Evolutionary conservation across 2,888 invertebrate genomes (phyloP).

Genomic region (Marasmarcha lunaedactyla): DNA sequence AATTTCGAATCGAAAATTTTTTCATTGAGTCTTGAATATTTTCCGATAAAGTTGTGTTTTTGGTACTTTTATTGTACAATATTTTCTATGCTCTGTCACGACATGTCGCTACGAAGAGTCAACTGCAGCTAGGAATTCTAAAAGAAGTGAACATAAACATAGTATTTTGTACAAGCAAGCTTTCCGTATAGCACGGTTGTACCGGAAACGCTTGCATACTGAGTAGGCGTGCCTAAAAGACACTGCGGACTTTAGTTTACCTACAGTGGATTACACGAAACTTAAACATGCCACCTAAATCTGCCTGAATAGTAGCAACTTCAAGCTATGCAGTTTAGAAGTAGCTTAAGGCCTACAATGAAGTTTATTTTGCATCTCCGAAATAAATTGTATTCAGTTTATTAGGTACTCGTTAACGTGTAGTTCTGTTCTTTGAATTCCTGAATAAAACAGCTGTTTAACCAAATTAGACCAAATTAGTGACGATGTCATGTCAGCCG

Average conservation of each 20-base stretch:
- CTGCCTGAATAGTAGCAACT: constrained; percentile 25
- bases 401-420: too few relatives aligned
- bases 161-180: constrained; percentile 66
- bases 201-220: constrained; percentile 67
- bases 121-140: constrained; percentile 57
- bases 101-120: constrained; percentile 59
- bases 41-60: too few relatives aligned
- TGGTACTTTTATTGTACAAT: constrained; percentile 41
- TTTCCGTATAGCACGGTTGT: constrained; percentile 49
- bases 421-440: too few relatives aligned
- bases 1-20: too few relatives aligned
- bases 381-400: constrained; percentile 1
- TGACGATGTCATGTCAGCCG: too few relatives aligned
- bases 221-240: constrained; percentile 69
- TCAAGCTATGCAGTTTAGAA: not conserved
- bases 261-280: constrained; percentile 62
- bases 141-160: constrained; percentile 62
- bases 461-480: too few relatives aligned
- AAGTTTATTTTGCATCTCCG: too few relatives aligned
- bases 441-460: too few relatives aligned
- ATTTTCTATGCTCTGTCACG: constrained; percentile 44
- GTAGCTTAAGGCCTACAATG: too few relatives aligned
- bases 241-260: constrained; percentile 64
- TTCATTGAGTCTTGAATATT: too few relatives aligned
- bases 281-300: constrained; percentile 60